phyloP scores from a whole-genome alignment of 2,113 vertebrate species.

The Pomatostomus ruficeps region DNA sequence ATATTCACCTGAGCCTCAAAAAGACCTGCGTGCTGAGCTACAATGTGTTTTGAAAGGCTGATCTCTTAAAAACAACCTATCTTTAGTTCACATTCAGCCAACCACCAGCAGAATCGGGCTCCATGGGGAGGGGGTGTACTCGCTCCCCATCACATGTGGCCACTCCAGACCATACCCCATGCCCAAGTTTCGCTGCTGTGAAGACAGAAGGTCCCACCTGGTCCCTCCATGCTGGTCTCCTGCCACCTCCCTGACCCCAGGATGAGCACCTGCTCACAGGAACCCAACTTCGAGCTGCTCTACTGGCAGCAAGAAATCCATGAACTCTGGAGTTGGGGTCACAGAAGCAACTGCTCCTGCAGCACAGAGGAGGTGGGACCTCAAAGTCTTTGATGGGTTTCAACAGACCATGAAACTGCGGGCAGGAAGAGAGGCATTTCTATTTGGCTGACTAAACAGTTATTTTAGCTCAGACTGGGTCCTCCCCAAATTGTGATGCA shows the following conservation, averaged over 20 bases:
- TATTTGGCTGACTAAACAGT: background rate
- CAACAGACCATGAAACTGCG: background rate
- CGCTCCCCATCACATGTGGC: fast-evolving
- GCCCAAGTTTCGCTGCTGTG: background rate
- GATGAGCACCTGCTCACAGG: fast-evolving
- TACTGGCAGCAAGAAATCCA: background rate
- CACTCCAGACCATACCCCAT: background rate
- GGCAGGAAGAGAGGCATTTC: background rate
- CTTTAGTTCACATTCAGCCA: background rate
- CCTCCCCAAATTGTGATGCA: background rate
- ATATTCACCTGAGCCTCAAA: background rate
- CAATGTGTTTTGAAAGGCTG: background rate
- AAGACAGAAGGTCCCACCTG: background rate
- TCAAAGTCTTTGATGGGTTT: background rate
- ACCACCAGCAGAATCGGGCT: background rate
- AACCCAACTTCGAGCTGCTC: fast-evolving
- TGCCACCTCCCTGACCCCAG: background rate
- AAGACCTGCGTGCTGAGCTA: background rate
- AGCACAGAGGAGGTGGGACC: background rate
- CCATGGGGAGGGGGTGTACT: fast-evolving
- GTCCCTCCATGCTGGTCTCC: fast-evolving
- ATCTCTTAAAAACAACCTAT: background rate
- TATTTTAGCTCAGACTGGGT: background rate
- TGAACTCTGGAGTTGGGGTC: fast-evolving
- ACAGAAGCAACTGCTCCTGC: fast-evolving